Base-by-base conservation (phyloP, 2,797 vertebrate species). In the Coendou prehensilis region DNA sequence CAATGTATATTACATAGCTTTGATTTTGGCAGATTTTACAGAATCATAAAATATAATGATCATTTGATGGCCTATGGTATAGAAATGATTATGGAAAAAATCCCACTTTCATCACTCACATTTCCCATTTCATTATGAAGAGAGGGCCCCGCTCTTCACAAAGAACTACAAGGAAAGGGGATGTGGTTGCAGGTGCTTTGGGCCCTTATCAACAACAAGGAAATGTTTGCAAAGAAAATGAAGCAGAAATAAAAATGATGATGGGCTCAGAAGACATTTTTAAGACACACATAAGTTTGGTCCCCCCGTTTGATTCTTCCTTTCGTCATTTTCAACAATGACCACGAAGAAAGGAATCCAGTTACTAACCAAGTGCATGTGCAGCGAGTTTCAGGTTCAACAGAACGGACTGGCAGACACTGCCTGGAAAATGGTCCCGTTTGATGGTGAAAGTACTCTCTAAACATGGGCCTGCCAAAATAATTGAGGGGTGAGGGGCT, bases 21-120 rank as follows among this genome's bases (percentile, higher is more conserved):
- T 98, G 97, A 98, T 97, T 98, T 98, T 95, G 95, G 89, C n/a
- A 97, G 96, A 98, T 96, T 98, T 98, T 98, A 97, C 90, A 97
- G 95, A 96, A 87, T 94, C 94, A 93, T 98, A 98, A 98, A 98
- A 83, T 97, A 97, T 93, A 98, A 98, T 81, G 96, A 97, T 97
- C 85, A 95, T 97, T 98, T 98, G 94, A 98, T 79, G 97, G 97
- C 91, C 97, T 95, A 80, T 0, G 8, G 95, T 97, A 97, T 28
- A 90, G 82, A 91, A 92, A 78, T 30, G 33, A 91, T 81, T 91
- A 86, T 0, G 5, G 1, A 30, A 30, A 73, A 41, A 93, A 94
- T 82, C 13, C 41, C n/a, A n/a, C 87, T 97, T 96, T 93, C 83
- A 88, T 89, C 92, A 89, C 93, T 97, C 63, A 1, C 87, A 20